phyloP scores from a whole-genome alignment of 2,888 invertebrate genomes.

The Acanthosoma haemorrhoidale region DNA sequence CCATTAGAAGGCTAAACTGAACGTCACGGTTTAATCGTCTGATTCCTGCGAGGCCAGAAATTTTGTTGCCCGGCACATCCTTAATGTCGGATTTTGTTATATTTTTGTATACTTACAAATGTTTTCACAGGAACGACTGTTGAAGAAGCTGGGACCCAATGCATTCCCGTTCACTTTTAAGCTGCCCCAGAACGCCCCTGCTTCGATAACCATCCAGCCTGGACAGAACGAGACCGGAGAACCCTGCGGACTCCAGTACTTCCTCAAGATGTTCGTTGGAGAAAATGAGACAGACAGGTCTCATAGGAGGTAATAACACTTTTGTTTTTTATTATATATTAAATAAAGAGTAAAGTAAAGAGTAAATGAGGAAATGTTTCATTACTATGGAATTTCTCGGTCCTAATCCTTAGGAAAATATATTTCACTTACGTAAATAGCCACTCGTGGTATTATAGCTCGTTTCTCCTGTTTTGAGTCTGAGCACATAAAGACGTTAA shows the following conservation, averaged over 20 bases:
- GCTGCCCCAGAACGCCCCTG: conserved; percentile 77
- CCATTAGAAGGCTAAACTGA: too few species aligned
- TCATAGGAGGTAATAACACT: conserved; percentile 61
- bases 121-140: conserved; percentile 64
- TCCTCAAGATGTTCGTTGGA: conserved; percentile 80
- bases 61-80: too few species aligned
- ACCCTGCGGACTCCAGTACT: conserved; percentile 90
- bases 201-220: conserved; percentile 87
- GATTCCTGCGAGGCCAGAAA: too few species aligned
- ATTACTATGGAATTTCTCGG: too few species aligned
- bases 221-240: conserved; percentile 77
- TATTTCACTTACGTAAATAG: too few species aligned
- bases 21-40: too few species aligned
- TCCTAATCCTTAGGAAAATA: too few species aligned
- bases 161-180: conserved; percentile 80
- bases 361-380: background rate
- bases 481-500: too few species aligned
- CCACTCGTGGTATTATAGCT: too few species aligned
- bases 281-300: conserved; percentile 72
- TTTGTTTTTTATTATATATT: background rate
- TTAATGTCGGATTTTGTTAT: too few species aligned
- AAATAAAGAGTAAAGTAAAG: background rate
- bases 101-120: too few species aligned
- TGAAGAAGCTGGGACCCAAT: conserved; percentile 78
- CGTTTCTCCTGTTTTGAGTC: too few species aligned